Base-by-base conservation (phyloP, 2,113 vertebrate species). In the Aythya baeri region DNA sequence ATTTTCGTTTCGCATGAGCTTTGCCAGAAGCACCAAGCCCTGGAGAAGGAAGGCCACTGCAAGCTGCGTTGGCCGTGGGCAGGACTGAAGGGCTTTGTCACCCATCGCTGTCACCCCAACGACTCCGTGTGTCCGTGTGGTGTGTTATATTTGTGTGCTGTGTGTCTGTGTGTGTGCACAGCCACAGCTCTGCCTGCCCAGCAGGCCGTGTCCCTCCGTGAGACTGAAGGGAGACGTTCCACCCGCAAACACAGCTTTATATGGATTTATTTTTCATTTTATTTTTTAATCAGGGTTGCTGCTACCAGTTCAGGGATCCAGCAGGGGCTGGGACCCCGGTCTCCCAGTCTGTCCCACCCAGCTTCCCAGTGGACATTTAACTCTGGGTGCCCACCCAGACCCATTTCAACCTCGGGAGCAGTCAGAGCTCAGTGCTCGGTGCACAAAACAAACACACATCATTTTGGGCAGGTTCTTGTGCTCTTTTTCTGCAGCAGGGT, bases 1-100 rank as follows among this genome's bases (percentile, higher is more conserved):
- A 4, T 54, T 94, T 79, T 92, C 44, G 4, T 91, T 87, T 76
- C 88, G 78, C 41, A 29, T 76, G 11, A 87, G 50, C 81, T 89
- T 52, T 92, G 96, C 88, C 95, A 95, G 91, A 91, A 96, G 34
- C 62, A 67, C 82, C 74, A 85, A 89, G 78, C 77, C 88, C 74
- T 73, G 63, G 59, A 87, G 78, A 73, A 70, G 27, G 67, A 71
- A 0, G 1, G 61, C 50, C n/a, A 6, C 83, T 44, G 83, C 7
- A 20, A 65, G 70, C 70, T 67, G 14, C 0, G 0, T 20, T 54
- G 21, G 34, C 77, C 31, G 5, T 13, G 44, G 73, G 80, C 70
- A 82, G 57, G 36, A 61, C 38, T 65, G 5, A 52, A 70, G 49
- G 74, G 6, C 25, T 68, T 73, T 31, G 38, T 58, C 75, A 58